Evolutionary conservation across 2,113 vertebrate genomes (phyloP).

Genomic region (Notarius lentiginosus): DNA sequence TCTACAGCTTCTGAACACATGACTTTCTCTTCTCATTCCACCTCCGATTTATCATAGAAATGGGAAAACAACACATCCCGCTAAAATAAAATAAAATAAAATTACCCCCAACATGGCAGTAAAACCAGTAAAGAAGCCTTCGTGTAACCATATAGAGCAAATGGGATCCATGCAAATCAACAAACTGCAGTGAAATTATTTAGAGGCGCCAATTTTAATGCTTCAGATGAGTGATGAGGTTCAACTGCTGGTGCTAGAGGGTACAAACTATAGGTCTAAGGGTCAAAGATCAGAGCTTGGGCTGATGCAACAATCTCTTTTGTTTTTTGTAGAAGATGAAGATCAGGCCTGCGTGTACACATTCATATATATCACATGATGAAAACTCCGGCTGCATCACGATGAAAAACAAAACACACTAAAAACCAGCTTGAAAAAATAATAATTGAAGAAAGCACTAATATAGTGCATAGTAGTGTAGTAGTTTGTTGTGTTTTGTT

Average conservation of each 20-base stretch:
- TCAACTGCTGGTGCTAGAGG: conserved; percentile 11
- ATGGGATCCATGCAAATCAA: background rate
- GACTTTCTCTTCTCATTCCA: background rate
- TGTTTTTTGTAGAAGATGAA: conserved; percentile 52
- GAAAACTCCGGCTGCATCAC: conserved; percentile 69
- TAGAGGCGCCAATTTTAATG: background rate
- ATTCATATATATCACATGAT: conserved; percentile 68
- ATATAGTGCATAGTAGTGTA: conserved; percentile 92
- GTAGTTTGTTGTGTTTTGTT: conserved; percentile 63
- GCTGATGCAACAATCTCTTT: conserved; percentile 48
- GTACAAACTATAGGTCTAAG: background rate
- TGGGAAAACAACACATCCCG: background rate
- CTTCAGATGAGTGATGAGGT: background rate
- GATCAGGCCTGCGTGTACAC: conserved; percentile 58
- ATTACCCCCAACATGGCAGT: background rate
- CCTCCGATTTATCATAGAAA: background rate
- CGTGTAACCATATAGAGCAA: background rate
- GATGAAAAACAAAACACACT: conserved; percentile 67
- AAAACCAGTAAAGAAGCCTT: background rate
- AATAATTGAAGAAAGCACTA: conserved; percentile 85
- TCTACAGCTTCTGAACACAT: background rate
- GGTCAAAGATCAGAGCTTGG: conserved; percentile 45
- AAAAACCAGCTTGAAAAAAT: conserved; percentile 79
- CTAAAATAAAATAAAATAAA: background rate
- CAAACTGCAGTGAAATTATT: background rate